Conservation (phyloP, 2,888 invertebrate genomes). For the Monopis laevigella region DNA sequence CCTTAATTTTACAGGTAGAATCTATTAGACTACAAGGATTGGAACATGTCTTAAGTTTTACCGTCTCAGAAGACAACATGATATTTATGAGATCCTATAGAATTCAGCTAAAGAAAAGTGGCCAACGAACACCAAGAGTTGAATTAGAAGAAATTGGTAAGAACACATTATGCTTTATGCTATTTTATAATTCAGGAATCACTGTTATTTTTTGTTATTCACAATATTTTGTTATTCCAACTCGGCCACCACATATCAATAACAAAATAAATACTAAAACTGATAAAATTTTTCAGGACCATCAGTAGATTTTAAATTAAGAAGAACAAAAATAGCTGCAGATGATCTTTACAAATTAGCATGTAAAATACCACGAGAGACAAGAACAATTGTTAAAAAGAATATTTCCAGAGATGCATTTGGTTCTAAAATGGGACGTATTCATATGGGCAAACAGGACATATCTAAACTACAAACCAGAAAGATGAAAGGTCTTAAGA, state of each 20-base stretch:
- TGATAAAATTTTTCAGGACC: slow-evolving; percentile 80
- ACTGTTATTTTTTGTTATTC: too few relatives aligned
- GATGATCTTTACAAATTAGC: slow-evolving; percentile 88
- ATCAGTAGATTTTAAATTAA: slow-evolving; percentile 83
- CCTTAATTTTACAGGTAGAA: slow-evolving; percentile 59
- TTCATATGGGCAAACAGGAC: slow-evolving; percentile 93
- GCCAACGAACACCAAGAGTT: slow-evolving; percentile 85
- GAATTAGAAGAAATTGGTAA: slow-evolving; percentile 91
- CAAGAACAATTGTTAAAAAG: slow-evolving; percentile 86
- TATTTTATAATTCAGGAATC: too few relatives aligned
- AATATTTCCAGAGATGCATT: slow-evolving; percentile 88
- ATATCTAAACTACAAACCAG: slow-evolving; percentile 86
- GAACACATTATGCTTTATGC: too few relatives aligned
- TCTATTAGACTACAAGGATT: slow-evolving; percentile 90
- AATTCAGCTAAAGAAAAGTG: slow-evolving; percentile 90
- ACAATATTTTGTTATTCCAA: too few relatives aligned
- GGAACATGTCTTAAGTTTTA: slow-evolving; percentile 93
- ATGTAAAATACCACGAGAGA: slow-evolving; percentile 80
- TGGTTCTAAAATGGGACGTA: slow-evolving; percentile 88
- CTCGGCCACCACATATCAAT: too few relatives aligned
- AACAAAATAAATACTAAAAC: too few relatives aligned
- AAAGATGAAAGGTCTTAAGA: slow-evolving; percentile 89
- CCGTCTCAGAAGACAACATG: slow-evolving; percentile 79
- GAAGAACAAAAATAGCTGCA: slow-evolving; percentile 89
- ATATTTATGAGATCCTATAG: slow-evolving; percentile 84